Percentiles rank a stretch among this genome's conserved stretches.
Evolutionary conservation across 2,797 vertebrate species (phyloP).

Genomic region (Cephalopachus bancanus): DNA sequence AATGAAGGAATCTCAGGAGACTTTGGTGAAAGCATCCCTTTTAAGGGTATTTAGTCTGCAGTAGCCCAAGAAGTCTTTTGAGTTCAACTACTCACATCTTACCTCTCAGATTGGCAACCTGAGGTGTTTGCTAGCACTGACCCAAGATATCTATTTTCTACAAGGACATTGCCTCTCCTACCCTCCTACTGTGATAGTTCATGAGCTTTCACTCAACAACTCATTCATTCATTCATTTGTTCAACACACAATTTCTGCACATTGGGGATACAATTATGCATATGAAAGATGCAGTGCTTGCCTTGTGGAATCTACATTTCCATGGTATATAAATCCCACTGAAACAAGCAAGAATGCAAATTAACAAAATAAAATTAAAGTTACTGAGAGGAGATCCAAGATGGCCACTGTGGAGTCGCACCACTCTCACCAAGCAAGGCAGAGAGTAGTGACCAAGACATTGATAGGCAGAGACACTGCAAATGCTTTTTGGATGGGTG

Average conservation of each 20-base stretch:
- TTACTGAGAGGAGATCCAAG: no score
- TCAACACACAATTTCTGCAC: slow-evolving; percentile 11
- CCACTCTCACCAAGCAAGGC: no score
- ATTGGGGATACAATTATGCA: background rate
- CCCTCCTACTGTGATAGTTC: background rate
- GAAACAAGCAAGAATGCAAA: slow-evolving; percentile 30
- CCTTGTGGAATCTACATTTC: slow-evolving; percentile 42
- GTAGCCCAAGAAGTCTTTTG: slow-evolving; percentile 12
- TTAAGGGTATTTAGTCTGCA: background rate
- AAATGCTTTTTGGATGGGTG: no score
- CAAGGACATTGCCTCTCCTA: background rate
- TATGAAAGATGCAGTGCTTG: background rate
- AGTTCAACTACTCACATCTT: background rate
- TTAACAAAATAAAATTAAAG: background rate
- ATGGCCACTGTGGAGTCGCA: no score
- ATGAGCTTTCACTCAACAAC: background rate
- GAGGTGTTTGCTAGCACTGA: background rate
- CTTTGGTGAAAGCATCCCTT: slow-evolving; percentile 42
- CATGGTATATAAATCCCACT: background rate
- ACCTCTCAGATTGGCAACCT: background rate
- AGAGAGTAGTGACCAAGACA: no score
- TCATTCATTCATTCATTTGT: background rate
- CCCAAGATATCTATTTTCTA: slow-evolving; percentile 1
- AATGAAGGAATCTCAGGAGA: background rate
- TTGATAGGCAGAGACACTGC: no score